Conservation (phyloP, 2,888 invertebrate species). For the Endotricha flammealis region DNA sequence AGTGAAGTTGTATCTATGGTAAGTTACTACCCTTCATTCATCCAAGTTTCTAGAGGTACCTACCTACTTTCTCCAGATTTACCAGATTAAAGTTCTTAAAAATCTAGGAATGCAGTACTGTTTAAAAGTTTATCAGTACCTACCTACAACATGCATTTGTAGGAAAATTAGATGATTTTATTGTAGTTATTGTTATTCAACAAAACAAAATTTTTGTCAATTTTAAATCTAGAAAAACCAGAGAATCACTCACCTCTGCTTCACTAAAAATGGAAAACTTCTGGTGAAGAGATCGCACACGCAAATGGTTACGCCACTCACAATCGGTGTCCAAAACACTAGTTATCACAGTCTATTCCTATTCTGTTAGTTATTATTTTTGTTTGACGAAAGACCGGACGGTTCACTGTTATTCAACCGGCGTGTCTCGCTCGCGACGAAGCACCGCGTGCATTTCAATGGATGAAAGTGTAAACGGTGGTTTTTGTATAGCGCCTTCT, state of each 20-base stretch:
- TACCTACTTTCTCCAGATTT: too few relatives aligned
- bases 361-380: constrained; percentile 51
- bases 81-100: too few relatives aligned
- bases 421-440: constrained; percentile 60
- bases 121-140: too few relatives aligned
- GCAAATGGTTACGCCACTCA: constrained; percentile 13
- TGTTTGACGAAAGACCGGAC: constrained; percentile 50
- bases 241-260: constrained; percentile 14
- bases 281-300: not conserved
- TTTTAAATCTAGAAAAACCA: too few relatives aligned
- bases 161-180: too few relatives aligned
- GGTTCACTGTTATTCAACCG: constrained; percentile 59
- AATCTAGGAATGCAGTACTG: too few relatives aligned
- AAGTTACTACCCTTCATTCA: too few relatives aligned
- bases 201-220: too few relatives aligned
- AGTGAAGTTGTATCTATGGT: too few relatives aligned
- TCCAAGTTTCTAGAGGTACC: too few relatives aligned
- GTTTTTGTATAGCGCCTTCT: constrained; percentile 74
- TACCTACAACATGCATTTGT: too few relatives aligned
- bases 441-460: constrained; percentile 74
- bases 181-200: too few relatives aligned
- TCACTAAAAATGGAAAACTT: constrained; percentile 7
- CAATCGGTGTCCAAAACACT: constrained; percentile 19
- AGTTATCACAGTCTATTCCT: constrained; percentile 38
- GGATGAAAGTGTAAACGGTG: constrained; percentile 75